phyloP scores from a whole-genome alignment of 2,888 invertebrate genomes.

The Tupiocoris notatus region DNA sequence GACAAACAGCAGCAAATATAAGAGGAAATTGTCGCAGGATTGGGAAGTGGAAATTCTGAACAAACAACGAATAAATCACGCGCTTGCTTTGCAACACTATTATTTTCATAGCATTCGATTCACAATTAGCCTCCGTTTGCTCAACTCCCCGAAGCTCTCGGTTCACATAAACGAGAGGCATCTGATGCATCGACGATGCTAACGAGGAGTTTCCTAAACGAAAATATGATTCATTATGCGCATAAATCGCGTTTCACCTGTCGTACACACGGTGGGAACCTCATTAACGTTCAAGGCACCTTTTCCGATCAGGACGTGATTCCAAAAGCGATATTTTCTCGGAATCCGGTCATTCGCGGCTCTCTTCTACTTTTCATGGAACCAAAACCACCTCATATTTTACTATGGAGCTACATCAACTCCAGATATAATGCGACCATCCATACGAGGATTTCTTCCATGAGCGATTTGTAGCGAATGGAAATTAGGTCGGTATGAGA shows the following conservation, averaged over 20 bases:
- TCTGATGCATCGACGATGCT: conserved; percentile 14
- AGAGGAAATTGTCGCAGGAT: too few species aligned
- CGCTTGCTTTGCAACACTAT: background rate
- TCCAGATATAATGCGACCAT: too few species aligned
- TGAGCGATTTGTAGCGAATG: too few species aligned
- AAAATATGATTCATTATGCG: conserved; percentile 22
- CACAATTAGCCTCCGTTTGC: background rate
- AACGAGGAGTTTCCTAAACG: conserved; percentile 5
- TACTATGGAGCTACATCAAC: too few species aligned
- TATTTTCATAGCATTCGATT: conserved; percentile 23
- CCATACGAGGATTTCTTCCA: too few species aligned
- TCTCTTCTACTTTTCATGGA: too few species aligned
- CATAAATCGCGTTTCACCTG: conserved; percentile 10
- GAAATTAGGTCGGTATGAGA: too few species aligned
- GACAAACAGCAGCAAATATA: too few species aligned
- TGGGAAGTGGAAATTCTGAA: conserved; percentile 4
- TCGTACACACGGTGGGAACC: background rate
- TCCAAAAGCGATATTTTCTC: too few species aligned
- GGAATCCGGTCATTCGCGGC: too few species aligned
- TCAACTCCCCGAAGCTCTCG: background rate
- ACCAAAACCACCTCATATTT: too few species aligned
- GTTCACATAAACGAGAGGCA: too few species aligned
- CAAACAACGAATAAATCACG: conserved; percentile 17
- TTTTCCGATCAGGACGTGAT: background rate
- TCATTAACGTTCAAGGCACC: background rate